Evolutionary conservation across 2,797 vertebrate genomes (phyloP).

Genomic region (Microctenopoma steveboyesi): DNA sequence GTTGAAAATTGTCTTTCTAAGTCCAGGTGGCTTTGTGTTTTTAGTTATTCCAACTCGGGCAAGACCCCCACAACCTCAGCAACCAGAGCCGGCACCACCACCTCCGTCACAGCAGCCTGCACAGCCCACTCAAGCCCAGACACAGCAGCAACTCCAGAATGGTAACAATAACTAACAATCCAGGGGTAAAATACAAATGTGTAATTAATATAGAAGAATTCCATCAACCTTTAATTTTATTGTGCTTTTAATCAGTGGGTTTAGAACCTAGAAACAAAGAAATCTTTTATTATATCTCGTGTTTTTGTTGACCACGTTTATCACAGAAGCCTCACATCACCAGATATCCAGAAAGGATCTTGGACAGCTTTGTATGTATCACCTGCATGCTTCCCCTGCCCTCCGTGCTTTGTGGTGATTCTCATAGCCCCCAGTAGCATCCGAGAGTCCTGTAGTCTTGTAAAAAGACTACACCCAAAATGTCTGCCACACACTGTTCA

Average conservation of each 20-base stretch:
- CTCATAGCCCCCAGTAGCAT: constrained; percentile 49
- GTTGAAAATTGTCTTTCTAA: background rate
- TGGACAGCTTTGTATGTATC: constrained; percentile 83
- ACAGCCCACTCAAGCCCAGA: constrained; percentile 85
- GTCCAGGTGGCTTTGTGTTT: constrained; percentile 49
- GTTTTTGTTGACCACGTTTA: constrained; percentile 69
- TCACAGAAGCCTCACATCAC: constrained; percentile 75
- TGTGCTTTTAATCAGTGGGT: background rate
- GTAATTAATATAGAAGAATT: background rate
- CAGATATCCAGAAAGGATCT: constrained; percentile 77
- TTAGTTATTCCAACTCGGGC: constrained; percentile 88
- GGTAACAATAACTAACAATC: constrained; percentile 79
- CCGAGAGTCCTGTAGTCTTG: constrained; percentile 32
- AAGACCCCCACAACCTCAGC: constrained; percentile 88
- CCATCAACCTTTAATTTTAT: background rate
- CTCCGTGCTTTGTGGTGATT: constrained; percentile 58
- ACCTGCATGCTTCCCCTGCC: constrained; percentile 53
- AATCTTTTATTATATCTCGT: constrained; percentile 33
- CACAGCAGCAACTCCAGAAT: constrained; percentile 92
- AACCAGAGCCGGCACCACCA: constrained; percentile 82
- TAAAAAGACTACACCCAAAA: constrained; percentile 16
- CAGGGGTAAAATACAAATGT: no score
- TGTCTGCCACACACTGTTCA: constrained; percentile 35
- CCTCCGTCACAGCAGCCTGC: constrained; percentile 76
- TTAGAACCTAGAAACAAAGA: background rate